phyloP scores from a whole-genome alignment of 2,113 vertebrate genomes.

The Pica pica region DNA sequence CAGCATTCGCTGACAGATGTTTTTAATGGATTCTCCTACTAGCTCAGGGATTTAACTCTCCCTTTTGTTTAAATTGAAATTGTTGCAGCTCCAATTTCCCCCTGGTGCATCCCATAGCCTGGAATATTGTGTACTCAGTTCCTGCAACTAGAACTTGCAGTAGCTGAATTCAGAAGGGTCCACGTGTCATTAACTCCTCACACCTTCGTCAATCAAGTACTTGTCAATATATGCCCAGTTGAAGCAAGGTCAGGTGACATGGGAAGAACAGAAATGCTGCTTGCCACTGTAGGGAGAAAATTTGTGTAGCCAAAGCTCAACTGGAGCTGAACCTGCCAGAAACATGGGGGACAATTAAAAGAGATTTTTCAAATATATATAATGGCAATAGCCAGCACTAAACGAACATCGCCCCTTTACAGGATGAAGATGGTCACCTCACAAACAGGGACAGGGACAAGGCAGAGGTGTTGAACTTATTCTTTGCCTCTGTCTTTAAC shows the following conservation, averaged over 20 bases:
- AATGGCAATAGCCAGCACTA: neutral
- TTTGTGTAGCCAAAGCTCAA: fast-evolving
- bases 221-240: neutral
- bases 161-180: neutral
- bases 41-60: neutral
- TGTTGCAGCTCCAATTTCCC: neutral
- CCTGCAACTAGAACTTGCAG: neutral
- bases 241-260: neutral
- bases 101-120: neutral
- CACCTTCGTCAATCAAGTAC: neutral
- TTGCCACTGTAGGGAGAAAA: neutral
- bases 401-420: neutral
- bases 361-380: neutral
- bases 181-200: neutral
- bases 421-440: neutral
- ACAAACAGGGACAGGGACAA: neutral
- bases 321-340: neutral
- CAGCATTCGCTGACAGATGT: neutral
- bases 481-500: neutral
- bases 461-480: neutral
- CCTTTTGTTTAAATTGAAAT: neutral
- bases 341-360: neutral
- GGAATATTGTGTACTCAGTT: neutral
- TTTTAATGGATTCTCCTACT: neutral
- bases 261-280: neutral